These are phyloP conservation scores for Brachionus sp. DNA, from an alignment of 1,140 invertebrate genomes.

Conservation along the genomic window DNA sequence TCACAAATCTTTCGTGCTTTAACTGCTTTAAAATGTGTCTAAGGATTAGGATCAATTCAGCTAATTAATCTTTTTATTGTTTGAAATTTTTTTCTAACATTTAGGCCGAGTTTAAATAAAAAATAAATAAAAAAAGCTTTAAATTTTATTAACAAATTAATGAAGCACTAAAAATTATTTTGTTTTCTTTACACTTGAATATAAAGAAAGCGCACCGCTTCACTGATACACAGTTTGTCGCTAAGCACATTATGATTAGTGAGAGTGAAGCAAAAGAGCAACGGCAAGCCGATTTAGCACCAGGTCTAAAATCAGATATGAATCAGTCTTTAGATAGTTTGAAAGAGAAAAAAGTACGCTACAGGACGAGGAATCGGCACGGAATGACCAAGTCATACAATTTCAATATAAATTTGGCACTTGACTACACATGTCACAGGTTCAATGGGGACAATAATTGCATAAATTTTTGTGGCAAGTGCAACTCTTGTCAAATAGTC, in stretches of 20 bases:
- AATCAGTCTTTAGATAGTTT: slow-evolving; percentile 12
- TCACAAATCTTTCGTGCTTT: neutral
- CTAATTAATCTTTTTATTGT: neutral
- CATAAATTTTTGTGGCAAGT: slow-evolving; percentile 37
- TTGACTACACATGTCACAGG: slow-evolving; percentile 33
- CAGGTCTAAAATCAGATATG: neutral
- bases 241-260: slow-evolving; percentile 4
- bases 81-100: neutral
- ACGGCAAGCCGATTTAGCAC: neutral
- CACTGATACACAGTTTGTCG: neutral
- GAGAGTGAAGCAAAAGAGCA: neutral
- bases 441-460: neutral
- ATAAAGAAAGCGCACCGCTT: neutral
- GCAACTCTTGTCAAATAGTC: slow-evolving; percentile 41
- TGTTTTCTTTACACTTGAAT: slow-evolving; percentile 10
- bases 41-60: neutral
- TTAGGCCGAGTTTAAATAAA: neutral
- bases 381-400: slow-evolving; percentile 32
- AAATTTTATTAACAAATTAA: slow-evolving; percentile 18
- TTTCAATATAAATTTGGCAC: slow-evolving; percentile 14
- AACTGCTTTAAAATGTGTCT: neutral
- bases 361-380: neutral
- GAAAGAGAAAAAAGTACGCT: neutral
- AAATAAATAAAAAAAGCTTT: neutral
- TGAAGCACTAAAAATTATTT: slow-evolving; percentile 34